Percentiles rank a stretch among this genome's conserved stretches.
These are phyloP conservation scores for Scolanthus callimorphus DNA, from an alignment of 92 coral and sea anemone genomes.

Conservation along the genomic window DNA sequence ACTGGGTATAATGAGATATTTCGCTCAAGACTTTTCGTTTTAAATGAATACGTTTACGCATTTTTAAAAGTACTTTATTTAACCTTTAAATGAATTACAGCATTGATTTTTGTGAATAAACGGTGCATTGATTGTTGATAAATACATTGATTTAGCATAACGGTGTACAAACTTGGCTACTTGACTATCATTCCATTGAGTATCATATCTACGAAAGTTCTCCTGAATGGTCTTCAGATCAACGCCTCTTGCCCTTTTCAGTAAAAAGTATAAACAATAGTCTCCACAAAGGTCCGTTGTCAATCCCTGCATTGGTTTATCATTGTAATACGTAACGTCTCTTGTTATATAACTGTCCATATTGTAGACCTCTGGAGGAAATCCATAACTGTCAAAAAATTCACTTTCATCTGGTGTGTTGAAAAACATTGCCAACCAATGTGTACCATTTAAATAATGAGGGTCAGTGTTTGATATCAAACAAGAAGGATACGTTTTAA, in stretches of 20 bases:
- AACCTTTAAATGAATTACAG: constrained; percentile 9
- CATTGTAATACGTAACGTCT: not conserved
- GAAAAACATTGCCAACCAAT: constrained; percentile 37
- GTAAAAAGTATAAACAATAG: constrained; percentile 17
- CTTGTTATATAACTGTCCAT: not conserved
- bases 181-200: constrained; percentile 26
- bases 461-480: constrained; percentile 36
- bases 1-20: too few relatives aligned
- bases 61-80: not conserved
- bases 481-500: constrained; percentile 6
- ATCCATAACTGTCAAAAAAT: constrained; percentile 40
- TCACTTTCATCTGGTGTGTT: constrained; percentile 1
- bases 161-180: constrained; percentile 13
- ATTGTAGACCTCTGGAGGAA: constrained; percentile 13
- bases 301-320: constrained; percentile 15
- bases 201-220: not conserved
- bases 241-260: constrained; percentile 11
- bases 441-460: constrained; percentile 22
- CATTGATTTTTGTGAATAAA: not conserved
- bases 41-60: not conserved
- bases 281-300: constrained; percentile 27
- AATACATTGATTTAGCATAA: not conserved
- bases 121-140: not conserved
- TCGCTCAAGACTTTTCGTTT: too few relatives aligned
- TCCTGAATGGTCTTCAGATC: constrained; percentile 10